Percentiles rank a stretch among this genome's conserved stretches.
These are phyloP conservation scores for Acanthococcus lagerstroemiae DNA, from an alignment of 2,888 invertebrate genomes.

Conservation along the genomic window DNA sequence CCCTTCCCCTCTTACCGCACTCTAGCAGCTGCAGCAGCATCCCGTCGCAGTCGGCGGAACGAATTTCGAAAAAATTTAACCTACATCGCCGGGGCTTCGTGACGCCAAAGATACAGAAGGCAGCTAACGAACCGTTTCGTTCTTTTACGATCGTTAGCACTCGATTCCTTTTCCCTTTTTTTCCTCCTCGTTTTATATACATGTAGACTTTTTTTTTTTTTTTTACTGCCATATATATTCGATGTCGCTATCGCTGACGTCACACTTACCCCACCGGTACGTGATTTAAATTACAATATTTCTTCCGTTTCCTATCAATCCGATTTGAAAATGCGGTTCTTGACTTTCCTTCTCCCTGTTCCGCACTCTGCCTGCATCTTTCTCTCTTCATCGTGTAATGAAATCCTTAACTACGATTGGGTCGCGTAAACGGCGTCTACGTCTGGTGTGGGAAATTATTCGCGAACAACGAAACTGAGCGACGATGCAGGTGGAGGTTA, in stretches of 20 bases:
- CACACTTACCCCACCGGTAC: background rate
- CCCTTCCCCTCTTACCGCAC: no score
- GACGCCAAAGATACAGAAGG: background rate
- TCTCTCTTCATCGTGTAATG: no score
- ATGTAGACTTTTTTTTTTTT: background rate
- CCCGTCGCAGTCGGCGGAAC: no score
- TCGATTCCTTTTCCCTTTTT: background rate
- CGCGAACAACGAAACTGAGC: no score
- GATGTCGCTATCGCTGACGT: background rate
- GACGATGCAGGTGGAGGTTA: no score
- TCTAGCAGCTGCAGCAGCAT: no score
- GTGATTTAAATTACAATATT: conserved; percentile 1
- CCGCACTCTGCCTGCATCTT: no score
- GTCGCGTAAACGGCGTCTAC: no score
- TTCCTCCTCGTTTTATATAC: background rate
- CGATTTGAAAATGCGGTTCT: background rate
- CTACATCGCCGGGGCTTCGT: background rate
- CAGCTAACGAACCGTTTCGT: background rate
- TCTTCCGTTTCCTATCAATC: background rate
- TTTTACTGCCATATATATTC: background rate
- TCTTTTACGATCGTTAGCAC: conserved; percentile 2
- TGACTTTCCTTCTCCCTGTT: no score
- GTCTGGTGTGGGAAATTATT: no score
- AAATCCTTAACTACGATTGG: no score
- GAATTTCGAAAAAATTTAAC: background rate